Evolutionary conservation across 2,113 vertebrate species (phyloP).

Genomic region (Sarotherodon lohbergeri): DNA sequence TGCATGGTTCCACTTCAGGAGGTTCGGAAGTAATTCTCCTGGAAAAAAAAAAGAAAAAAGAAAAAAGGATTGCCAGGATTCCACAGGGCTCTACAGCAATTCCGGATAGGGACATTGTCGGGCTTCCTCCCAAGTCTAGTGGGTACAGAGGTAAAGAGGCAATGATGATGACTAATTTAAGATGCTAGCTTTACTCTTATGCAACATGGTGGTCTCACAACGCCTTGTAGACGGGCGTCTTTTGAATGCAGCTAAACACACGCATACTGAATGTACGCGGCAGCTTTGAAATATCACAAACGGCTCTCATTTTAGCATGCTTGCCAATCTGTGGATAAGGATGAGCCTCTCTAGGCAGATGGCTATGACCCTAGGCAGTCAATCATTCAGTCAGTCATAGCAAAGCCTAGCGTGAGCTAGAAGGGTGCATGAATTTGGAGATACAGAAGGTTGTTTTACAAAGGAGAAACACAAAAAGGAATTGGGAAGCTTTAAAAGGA

Average conservation of each 20-base stretch:
- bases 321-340: conserved; percentile 29
- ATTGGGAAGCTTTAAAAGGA: neutral
- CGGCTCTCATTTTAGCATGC: neutral
- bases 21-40: conserved; percentile 59
- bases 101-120: conserved; percentile 45
- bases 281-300: conserved; percentile 1
- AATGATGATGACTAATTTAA: conserved; percentile 47
- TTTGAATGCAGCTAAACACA: neutral
- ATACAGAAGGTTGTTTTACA: neutral
- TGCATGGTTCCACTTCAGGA: conserved; percentile 57
- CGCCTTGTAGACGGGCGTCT: conserved; percentile 11
- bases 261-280: neutral
- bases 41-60: neutral
- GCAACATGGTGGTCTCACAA: conserved; percentile 10
- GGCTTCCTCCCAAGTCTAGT: conserved; percentile 32
- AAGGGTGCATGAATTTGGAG: neutral
- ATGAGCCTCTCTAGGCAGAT: conserved; percentile 44
- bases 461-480: neutral
- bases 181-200: conserved; percentile 19
- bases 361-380: conserved; percentile 51
- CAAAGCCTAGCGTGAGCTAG: neutral
- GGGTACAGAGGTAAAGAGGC: conserved; percentile 7
- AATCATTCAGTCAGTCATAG: conserved; percentile 31
- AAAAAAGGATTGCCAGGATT: conserved; percentile 52
- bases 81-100: conserved; percentile 42